These are phyloP conservation scores for Petrosia ficiformis DNA, from an alignment of 37 sponge, comb jelly and placozoan genomes.

Conservation along the genomic window DNA sequence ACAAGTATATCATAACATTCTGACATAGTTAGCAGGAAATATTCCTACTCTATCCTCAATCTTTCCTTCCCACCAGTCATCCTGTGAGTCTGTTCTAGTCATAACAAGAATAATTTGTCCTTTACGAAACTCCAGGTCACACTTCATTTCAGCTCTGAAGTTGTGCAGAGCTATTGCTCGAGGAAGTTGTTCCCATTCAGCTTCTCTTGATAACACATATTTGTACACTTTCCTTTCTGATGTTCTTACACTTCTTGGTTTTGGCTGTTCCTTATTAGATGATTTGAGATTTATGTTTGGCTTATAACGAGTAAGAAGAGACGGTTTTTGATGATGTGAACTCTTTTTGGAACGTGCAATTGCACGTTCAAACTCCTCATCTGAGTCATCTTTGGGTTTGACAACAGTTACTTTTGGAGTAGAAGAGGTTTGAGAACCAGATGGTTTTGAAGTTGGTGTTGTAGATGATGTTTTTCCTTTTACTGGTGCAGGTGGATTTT, in stretches of 20 bases:
- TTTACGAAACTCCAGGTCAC: slow-evolving; percentile 89
- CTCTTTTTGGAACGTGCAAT: not conserved
- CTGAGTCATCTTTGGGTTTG: not conserved
- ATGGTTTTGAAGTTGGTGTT: not conserved
- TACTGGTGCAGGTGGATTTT: not conserved
- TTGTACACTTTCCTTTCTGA: slow-evolving; percentile 34
- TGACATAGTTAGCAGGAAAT: slow-evolving; percentile 97
- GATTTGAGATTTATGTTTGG: not conserved
- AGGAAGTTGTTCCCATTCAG: slow-evolving; percentile 69
- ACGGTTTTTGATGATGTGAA: slow-evolving; percentile 31
- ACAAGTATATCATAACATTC: slow-evolving; percentile 43
- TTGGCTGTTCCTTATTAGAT: not conserved
- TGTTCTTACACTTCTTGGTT: not conserved
- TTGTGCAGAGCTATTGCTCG: slow-evolving; percentile 70
- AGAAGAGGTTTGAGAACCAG: not conserved
- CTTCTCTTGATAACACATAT: slow-evolving; percentile 9
- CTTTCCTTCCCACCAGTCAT: slow-evolving; percentile 98
- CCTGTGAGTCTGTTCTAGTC: slow-evolving; percentile 65
- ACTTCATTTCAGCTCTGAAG: slow-evolving; percentile 78
- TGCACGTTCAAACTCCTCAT: not conserved
- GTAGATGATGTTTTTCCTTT: not conserved
- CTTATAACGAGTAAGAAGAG: slow-evolving; percentile 8
- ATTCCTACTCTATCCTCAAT: slow-evolving; percentile 85
- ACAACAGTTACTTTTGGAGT: not conserved
- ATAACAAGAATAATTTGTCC: slow-evolving; percentile 83